Evolutionary conservation across 2,888 invertebrate species (phyloP).

Genomic region (Leucania comma): DNA sequence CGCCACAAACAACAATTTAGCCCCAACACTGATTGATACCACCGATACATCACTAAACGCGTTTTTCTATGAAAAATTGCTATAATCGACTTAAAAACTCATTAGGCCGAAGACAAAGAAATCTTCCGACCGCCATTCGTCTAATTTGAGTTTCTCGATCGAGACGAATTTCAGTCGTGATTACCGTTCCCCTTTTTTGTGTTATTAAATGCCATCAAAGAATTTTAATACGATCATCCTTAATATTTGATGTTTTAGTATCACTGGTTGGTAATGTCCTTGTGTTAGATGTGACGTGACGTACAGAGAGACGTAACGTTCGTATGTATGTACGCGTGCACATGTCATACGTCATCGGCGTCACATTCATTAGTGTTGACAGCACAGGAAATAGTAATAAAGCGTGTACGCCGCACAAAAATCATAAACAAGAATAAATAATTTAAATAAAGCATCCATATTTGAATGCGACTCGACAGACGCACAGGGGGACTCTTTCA

Average conservation of each 20-base stretch:
- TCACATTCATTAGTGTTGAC: conserved; percentile 85
- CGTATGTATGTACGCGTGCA: conserved; percentile 60
- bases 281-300: conserved; percentile 28
- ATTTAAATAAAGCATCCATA: conserved; percentile 82
- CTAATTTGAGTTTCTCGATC: conserved; percentile 89
- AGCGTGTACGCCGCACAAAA: conserved; percentile 78
- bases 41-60: conserved; percentile 90
- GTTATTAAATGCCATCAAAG: conserved; percentile 78
- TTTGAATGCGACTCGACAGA: conserved; percentile 82
- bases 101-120: conserved; percentile 90
- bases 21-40: conserved; percentile 89
- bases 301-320: conserved; percentile 1
- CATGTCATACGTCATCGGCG: conserved; percentile 81
- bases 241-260: conserved; percentile 66
- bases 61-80: conserved; percentile 91
- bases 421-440: conserved; percentile 86
- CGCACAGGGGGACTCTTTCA: conserved; percentile 76
- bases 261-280: conserved; percentile 57
- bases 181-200: conserved; percentile 84
- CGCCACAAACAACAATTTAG: conserved; percentile 86
- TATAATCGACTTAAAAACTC: conserved; percentile 91
- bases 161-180: conserved; percentile 87
- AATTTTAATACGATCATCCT: conserved; percentile 74
- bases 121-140: conserved; percentile 87
- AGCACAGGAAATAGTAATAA: conserved; percentile 87